A percentile compares a stretch with the other conserved stretches of the same genome.
phyloP scores from a whole-genome alignment of 2,888 invertebrate species.

The Orthonevra nobilis region DNA sequence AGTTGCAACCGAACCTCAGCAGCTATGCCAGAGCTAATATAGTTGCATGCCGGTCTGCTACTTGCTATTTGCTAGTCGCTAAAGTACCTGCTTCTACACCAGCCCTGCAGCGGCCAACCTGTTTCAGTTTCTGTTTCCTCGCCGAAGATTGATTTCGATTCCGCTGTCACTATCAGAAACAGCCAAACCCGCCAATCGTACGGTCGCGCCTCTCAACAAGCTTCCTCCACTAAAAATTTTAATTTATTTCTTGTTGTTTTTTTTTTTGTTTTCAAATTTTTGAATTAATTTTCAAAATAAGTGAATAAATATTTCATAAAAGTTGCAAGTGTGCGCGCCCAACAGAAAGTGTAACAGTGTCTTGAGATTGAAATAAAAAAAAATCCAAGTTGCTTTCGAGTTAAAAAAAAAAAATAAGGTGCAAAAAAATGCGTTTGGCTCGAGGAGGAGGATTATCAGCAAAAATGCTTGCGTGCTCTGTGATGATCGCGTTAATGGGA shows the following conservation, averaged over 20 bases:
- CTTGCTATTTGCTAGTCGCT: slow-evolving; percentile 34
- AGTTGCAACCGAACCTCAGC: slow-evolving; percentile 60
- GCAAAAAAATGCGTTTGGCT: slow-evolving; percentile 37
- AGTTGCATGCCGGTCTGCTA: slow-evolving; percentile 1
- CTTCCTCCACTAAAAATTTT: background rate
- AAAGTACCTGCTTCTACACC: slow-evolving; percentile 27
- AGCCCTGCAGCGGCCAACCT: slow-evolving; percentile 21
- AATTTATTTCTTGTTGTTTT: background rate
- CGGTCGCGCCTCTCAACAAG: slow-evolving; percentile 24
- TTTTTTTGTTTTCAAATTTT: background rate
- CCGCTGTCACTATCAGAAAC: slow-evolving; percentile 37
- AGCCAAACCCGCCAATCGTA: slow-evolving; percentile 46
- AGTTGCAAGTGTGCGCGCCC: too few species aligned
- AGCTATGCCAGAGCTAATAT: slow-evolving; percentile 41
- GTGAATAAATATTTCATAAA: too few species aligned
- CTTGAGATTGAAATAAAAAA: too few species aligned
- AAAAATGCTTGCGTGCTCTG: slow-evolving; percentile 71
- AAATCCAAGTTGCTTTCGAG: too few species aligned
- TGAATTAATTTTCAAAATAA: too few species aligned
- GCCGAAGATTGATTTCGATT: slow-evolving; percentile 33
- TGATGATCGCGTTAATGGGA: slow-evolving; percentile 74
- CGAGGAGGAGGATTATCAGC: slow-evolving; percentile 55
- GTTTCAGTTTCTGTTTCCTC: slow-evolving; percentile 41
- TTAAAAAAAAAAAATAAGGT: too few species aligned
- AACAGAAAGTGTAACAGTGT: too few species aligned